phyloP scores from a whole-genome alignment of 2,888 invertebrate species.

The Acronicta leporina region DNA sequence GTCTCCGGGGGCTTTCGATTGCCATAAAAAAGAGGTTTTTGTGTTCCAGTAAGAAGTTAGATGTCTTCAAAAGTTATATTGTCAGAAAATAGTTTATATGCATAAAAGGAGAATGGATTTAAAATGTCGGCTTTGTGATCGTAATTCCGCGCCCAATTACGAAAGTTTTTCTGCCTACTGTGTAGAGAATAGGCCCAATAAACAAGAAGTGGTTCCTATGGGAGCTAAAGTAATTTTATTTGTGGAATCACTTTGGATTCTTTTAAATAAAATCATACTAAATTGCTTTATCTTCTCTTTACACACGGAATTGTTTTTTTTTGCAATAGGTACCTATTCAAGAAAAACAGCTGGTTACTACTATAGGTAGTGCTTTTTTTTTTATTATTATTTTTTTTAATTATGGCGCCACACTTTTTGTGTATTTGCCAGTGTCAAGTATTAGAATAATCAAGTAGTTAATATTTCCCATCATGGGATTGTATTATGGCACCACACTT shows the following conservation, averaged over 20 bases:
- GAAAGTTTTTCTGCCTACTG: slow-evolving; percentile 10
- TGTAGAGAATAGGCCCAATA: slow-evolving; percentile 7
- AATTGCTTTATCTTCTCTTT: slow-evolving; percentile 8
- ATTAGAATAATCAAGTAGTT: too few species aligned
- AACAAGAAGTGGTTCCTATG: slow-evolving; percentile 20
- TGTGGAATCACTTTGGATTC: slow-evolving; percentile 14
- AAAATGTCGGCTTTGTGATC: slow-evolving; percentile 1
- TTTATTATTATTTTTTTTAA: too few species aligned
- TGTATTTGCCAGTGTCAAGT: too few species aligned
- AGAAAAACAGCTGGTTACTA: too few species aligned
- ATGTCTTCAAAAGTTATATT: slow-evolving; percentile 14
- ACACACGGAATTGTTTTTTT: too few species aligned
- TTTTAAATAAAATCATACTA: slow-evolving; percentile 25
- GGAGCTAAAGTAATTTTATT: slow-evolving; percentile 37
- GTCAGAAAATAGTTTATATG: slow-evolving; percentile 4
- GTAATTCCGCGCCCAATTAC: slow-evolving; percentile 14
- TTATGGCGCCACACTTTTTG: too few species aligned
- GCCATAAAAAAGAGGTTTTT: slow-evolving; percentile 15
- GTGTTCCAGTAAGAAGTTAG: slow-evolving; percentile 16
- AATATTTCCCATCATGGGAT: too few species aligned
- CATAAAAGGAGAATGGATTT: not conserved
- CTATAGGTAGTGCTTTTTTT: too few species aligned
- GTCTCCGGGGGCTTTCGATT: slow-evolving; percentile 13
- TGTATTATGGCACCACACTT: too few species aligned
- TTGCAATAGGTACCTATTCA: too few species aligned